Evolutionary conservation across 2,888 invertebrate genomes (phyloP).

Genomic region (Poecilus cupreus): DNA sequence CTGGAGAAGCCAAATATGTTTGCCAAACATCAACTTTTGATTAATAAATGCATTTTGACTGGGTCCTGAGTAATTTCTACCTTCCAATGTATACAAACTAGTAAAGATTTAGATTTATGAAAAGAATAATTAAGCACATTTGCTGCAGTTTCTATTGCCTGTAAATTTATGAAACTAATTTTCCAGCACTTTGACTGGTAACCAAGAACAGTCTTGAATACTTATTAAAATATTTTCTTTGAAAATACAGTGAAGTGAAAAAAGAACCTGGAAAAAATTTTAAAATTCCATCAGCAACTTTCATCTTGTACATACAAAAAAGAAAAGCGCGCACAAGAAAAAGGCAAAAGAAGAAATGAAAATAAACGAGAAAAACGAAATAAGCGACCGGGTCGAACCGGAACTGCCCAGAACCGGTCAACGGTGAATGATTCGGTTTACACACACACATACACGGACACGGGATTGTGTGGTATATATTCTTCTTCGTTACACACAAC

Average conservation of each 20-base stretch:
- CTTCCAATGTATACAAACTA: no score
- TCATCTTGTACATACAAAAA: conserved; percentile 42
- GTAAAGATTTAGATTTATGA: no score
- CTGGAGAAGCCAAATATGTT: no score
- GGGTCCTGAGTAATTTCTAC: no score
- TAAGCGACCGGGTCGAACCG: conserved; percentile 28
- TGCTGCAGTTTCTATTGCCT: not conserved
- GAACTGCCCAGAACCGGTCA: conserved; percentile 54
- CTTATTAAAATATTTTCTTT: conserved; percentile 38
- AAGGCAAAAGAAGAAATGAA: conserved; percentile 38
- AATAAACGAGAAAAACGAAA: conserved; percentile 41
- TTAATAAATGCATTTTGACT: no score
- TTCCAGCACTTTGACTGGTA: not conserved
- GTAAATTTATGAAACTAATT: not conserved
- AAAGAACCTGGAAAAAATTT: conserved; percentile 17
- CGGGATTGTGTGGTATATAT: conserved; percentile 29
- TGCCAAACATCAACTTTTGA: no score
- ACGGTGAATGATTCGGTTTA: conserved; percentile 55
- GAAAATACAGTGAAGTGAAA: conserved; percentile 16
- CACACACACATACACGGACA: conserved; percentile 25
- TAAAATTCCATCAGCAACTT: conserved; percentile 46
- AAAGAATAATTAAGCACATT: no score
- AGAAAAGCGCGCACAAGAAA: conserved; percentile 44
- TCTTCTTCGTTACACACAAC: conserved; percentile 41
- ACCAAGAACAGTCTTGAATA: conserved; percentile 1